Evolutionary conservation across 2,888 invertebrate species (phyloP), one percentile per base, ranked within the genome.

Genomic region (Apotomis turbidana): DNA sequence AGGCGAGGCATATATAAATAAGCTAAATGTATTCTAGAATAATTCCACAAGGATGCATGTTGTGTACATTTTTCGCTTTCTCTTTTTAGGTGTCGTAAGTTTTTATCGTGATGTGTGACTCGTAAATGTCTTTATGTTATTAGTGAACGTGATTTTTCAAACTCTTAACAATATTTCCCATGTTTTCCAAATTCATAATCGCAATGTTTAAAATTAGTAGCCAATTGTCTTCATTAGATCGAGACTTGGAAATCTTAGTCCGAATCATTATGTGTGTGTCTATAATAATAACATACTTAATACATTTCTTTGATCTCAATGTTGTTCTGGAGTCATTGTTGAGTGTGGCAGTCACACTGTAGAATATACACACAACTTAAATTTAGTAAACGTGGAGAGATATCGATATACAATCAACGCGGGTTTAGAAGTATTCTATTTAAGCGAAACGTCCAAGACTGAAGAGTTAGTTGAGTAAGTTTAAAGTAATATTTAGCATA

Each of bases 381-480:
- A 79, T 76, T 80, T 57, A 62, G 46, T 54, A 67, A 71, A 62
- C 61, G 67, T 82, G 85, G 83, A 85, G 83, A 86, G 87, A 69
- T 83, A 77, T 76, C 75, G 76, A 80, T 81, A 82, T 84, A 81
- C 83, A 88, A 90, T 89, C 91, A 89, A 93, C 93, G 93, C 93
- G 93, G 93, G 93, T 90, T 82, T 90, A 92, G 90, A 86, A 90
- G 85, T 92, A 91, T 91, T 91, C 88, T 91, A 92, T 89, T 89
- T 93, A 92, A 93, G 93, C 88, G 91, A 90, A 93, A 93, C 93
- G 92, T 90, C 90, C 91, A 93, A 93, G 93, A 93, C 93, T 93
- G 93, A 93, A 92, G 91, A 90, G 93, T 90, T 91, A 92, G 90
- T 86, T 90, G 87, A 90, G 85, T 91, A 92, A 91, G 89, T 90